phyloP scores from a whole-genome alignment of 2,888 invertebrate species.

The Ectropis crepuscularia region DNA sequence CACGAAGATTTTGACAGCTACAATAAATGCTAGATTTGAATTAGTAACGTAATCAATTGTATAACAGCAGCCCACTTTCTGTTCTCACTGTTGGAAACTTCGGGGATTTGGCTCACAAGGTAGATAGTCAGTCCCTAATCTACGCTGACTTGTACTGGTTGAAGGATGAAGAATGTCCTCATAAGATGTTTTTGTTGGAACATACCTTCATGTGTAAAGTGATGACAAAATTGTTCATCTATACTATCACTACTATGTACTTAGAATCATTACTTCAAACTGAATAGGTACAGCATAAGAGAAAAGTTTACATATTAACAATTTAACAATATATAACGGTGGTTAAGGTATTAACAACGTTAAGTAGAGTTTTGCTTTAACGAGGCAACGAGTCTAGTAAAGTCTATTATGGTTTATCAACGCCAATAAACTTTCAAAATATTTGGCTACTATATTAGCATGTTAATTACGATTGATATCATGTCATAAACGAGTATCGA shows the following conservation, averaged over 20 bases:
- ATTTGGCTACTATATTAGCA: conserved; percentile 47
- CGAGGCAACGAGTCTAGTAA: background rate
- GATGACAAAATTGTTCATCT: no score
- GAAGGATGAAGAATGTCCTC: no score
- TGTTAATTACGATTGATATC: conserved; percentile 54
- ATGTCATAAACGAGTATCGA: conserved; percentile 54
- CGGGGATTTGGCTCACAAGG: no score
- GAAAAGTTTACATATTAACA: no score
- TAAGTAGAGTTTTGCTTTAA: background rate
- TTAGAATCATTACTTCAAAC: background rate
- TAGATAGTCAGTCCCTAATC: no score
- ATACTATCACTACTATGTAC: background rate
- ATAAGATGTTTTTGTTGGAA: no score
- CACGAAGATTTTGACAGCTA: conserved; percentile 48
- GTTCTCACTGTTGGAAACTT: no score
- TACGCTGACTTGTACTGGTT: no score
- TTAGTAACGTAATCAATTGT: background rate
- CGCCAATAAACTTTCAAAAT: conserved; percentile 20
- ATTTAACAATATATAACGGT: no score
- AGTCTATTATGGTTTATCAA: conserved; percentile 16
- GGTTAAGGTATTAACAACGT: no score
- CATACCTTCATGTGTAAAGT: no score
- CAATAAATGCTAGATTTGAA: conserved; percentile 35
- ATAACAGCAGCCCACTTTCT: no score
- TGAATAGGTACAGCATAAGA: background rate